A percentile compares a stretch with the other conserved stretches of the same genome.
Conservation (phyloP, 2,113 vertebrate species). For the Microtus oregoni region DNA sequence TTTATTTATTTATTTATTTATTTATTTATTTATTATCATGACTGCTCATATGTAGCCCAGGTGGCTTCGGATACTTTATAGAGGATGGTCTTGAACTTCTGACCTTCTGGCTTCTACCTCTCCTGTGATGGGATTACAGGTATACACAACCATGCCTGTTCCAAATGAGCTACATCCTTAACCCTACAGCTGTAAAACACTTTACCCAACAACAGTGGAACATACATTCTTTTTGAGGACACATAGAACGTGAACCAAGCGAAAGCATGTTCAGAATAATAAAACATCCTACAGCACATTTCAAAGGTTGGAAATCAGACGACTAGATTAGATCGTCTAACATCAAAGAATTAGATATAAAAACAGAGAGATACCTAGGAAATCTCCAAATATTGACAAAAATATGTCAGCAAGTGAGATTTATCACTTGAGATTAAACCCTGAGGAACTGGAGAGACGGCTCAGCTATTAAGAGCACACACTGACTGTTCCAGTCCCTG, state of each 20-base stretch:
- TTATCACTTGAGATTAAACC: conserved; percentile 17
- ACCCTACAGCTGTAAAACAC: not conserved
- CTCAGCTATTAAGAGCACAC: not conserved
- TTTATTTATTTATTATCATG: not conserved
- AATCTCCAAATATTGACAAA: conserved; percentile 9
- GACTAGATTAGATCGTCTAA: not conserved
- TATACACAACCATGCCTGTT: not conserved
- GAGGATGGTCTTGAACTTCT: not conserved
- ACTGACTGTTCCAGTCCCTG: not conserved
- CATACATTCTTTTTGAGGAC: not conserved
- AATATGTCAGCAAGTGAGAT: not conserved
- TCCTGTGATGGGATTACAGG: not conserved
- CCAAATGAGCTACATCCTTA: not conserved
- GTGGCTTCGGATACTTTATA: not conserved
- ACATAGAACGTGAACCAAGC: not conserved
- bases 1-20: not conserved
- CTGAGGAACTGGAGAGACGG: not conserved
- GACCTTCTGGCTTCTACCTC: not conserved
- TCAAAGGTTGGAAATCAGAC: conserved; percentile 45
- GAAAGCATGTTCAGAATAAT: not conserved
- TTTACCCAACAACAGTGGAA: not conserved
- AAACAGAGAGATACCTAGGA: conserved; percentile 26
- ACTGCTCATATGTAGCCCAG: not conserved
- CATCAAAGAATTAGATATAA: not conserved
- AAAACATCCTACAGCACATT: conserved; percentile 31